These are phyloP conservation scores for Caenorhabditis zanzibari DNA, from an alignment of 2,888 invertebrate species.

Conservation along the genomic window DNA sequence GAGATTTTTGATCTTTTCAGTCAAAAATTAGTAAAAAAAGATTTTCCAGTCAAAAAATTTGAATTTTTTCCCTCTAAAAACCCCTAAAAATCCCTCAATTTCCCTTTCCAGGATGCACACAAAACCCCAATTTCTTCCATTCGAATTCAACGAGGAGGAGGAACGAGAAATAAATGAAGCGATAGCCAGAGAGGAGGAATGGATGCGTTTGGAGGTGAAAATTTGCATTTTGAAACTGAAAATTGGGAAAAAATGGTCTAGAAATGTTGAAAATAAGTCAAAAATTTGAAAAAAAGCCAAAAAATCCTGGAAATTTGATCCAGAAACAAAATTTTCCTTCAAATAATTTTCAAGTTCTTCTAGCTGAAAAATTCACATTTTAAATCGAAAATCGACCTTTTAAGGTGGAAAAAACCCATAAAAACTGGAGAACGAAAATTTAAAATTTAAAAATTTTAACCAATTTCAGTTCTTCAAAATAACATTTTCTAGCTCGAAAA, in stretches of 20 bases:
- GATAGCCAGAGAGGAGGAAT: conserved; percentile 73
- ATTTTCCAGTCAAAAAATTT: neutral
- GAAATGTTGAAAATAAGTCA: neutral
- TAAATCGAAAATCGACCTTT: no score
- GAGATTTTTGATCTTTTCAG: neutral
- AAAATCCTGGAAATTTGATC: conserved; percentile 1
- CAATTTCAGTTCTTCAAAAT: neutral
- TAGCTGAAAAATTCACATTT: no score
- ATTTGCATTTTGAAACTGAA: no score
- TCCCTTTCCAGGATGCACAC: conserved; percentile 52
- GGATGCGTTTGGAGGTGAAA: conserved; percentile 69
- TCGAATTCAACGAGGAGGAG: conserved; percentile 77
- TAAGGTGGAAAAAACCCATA: no score
- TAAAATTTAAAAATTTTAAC: no score
- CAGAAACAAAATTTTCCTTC: no score
- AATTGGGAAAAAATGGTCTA: neutral
- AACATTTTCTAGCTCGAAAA: neutral
- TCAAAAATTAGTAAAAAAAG: no score
- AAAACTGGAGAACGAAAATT: no score
- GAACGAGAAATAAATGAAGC: conserved; percentile 77
- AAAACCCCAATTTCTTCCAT: conserved; percentile 68
- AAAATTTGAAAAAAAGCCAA: neutral
- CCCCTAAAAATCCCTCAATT: neutral
- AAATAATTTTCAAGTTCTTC: no score
- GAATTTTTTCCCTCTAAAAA: neutral